phyloP scores from a whole-genome alignment of 2,888 invertebrate species.

The Rutpela maculata region DNA sequence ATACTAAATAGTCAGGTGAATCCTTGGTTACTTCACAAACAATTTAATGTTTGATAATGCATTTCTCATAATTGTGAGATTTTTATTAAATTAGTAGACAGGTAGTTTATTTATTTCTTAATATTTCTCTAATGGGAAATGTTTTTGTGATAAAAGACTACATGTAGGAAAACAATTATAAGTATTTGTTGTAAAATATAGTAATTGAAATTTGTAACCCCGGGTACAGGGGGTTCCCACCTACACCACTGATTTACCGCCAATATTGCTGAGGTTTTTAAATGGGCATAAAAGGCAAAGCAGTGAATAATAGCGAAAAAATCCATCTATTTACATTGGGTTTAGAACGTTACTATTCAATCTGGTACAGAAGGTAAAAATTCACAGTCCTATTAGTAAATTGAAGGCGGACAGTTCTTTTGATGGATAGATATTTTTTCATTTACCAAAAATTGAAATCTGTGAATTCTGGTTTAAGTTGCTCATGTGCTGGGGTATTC shows the following conservation, averaged over 20 bases:
- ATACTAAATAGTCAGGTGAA: no score
- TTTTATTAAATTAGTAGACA: no score
- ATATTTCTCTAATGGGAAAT: no score
- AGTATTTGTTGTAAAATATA: no score
- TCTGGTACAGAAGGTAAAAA: not conserved
- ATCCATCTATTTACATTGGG: conserved; percentile 61
- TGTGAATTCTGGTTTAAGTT: conserved; percentile 23
- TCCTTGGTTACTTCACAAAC: no score
- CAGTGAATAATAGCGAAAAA: conserved; percentile 68
- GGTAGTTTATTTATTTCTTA: no score
- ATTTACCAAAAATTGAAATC: conserved; percentile 45
- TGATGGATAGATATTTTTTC: conserved; percentile 38
- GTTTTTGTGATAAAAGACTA: no score
- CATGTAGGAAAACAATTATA: no score
- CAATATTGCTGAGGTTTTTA: conserved; percentile 41
- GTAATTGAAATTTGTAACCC: no score
- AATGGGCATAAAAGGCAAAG: conserved; percentile 42
- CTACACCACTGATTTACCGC: conserved; percentile 32
- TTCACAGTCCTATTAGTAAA: not conserved
- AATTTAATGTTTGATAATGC: no score
- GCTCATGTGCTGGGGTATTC: conserved; percentile 5
- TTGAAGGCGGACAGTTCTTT: conserved; percentile 39
- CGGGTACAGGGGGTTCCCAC: no score
- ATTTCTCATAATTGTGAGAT: no score
- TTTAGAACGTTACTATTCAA: conserved; percentile 54